Conservation (phyloP, 2,113 vertebrate genomes). For the Mustelus asterias region DNA sequence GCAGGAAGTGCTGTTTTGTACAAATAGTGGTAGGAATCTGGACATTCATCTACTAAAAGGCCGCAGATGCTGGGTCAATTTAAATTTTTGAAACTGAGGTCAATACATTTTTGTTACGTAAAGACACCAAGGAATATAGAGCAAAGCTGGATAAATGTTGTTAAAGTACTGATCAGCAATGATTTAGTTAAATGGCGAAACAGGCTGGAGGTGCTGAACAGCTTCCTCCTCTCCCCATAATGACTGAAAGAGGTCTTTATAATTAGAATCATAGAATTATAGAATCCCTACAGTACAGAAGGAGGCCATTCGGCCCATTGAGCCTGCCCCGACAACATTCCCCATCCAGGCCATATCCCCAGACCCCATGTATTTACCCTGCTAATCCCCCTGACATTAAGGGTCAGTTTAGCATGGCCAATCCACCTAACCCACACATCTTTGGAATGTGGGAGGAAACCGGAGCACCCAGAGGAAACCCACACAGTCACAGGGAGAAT, state of each 20-base stretch:
- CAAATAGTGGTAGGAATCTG: neutral
- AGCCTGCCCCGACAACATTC: too few relatives aligned
- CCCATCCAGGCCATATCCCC: too few relatives aligned
- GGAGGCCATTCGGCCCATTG: too few relatives aligned
- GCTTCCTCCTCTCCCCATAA: neutral
- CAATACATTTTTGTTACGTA: neutral
- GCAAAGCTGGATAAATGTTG: neutral
- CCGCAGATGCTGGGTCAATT: neutral
- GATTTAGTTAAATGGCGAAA: neutral
- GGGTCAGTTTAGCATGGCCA: too few relatives aligned
- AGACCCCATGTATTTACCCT: too few relatives aligned
- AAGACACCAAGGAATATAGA: neutral
- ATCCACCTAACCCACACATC: too few relatives aligned
- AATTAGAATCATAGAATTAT: too few relatives aligned
- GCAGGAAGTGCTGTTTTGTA: neutral
- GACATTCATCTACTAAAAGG: neutral
- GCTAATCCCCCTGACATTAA: too few relatives aligned
- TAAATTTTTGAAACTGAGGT: neutral
- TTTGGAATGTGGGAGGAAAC: too few relatives aligned
- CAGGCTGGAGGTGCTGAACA: neutral
- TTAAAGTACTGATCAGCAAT: neutral
- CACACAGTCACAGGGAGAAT: too few relatives aligned
- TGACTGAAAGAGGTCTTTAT: neutral
- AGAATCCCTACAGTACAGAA: too few relatives aligned
- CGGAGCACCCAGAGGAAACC: too few relatives aligned